phyloP scores from a whole-genome alignment of 2,888 invertebrate species.

The Sylvicola cinctus region DNA sequence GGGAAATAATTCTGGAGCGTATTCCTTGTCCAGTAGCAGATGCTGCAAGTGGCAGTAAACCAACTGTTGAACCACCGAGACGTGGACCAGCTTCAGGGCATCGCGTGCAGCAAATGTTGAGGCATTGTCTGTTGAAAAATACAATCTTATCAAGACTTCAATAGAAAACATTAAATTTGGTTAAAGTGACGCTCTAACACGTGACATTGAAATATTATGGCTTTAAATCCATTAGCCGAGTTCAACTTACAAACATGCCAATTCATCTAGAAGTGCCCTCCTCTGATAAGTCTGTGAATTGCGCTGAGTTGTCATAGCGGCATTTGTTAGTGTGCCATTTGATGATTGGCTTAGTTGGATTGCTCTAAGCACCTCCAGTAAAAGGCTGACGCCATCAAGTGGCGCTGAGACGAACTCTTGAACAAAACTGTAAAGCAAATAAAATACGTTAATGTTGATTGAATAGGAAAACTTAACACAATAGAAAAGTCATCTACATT shows the following conservation, averaged over 20 bases:
- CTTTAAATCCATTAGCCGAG: too few species aligned
- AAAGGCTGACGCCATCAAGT: conserved; percentile 65
- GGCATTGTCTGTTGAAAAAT: conserved; percentile 39
- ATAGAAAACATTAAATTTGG: not conserved
- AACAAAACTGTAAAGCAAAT: conserved; percentile 57
- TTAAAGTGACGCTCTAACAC: not conserved
- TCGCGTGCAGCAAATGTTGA: conserved; percentile 58
- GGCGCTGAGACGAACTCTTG: conserved; percentile 81
- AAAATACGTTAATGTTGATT: too few species aligned
- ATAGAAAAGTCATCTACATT: too few species aligned
- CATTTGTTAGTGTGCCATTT: conserved; percentile 20
- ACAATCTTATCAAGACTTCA: not conserved
- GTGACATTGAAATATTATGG: too few species aligned
- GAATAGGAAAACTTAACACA: too few species aligned
- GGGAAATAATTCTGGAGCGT: conserved; percentile 60
- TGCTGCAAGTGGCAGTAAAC: conserved; percentile 64
- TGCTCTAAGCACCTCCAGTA: conserved; percentile 66
- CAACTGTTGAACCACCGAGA: conserved; percentile 56
- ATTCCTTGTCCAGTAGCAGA: conserved; percentile 78
- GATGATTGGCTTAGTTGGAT: conserved; percentile 64
- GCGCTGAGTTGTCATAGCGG: conserved; percentile 24
- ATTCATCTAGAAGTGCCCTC: conserved; percentile 62
- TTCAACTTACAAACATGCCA: conserved; percentile 63
- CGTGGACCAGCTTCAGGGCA: conserved; percentile 61
- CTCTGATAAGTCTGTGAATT: conserved; percentile 47